Conservation (phyloP, 2,113 vertebrate genomes). For the Nothoprocta perdicaria region DNA sequence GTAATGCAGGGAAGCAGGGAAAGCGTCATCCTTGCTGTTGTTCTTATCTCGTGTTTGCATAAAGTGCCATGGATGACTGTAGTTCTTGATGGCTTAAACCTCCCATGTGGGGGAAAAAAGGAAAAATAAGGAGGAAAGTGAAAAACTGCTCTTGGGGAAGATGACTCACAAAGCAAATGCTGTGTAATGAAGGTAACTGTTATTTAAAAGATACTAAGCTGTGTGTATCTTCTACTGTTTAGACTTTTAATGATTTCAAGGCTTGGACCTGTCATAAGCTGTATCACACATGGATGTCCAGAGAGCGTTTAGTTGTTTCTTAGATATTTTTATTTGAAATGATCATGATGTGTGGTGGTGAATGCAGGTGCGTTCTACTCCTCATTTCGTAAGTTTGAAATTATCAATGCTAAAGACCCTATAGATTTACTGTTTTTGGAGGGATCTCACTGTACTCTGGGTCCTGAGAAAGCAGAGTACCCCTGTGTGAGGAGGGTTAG, state of each 20-base stretch:
- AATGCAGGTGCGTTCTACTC: conserved; percentile 33
- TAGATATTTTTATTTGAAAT: not conserved
- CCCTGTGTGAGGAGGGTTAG: not conserved
- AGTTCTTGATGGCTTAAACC: not conserved
- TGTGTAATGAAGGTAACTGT: rapidly evolving
- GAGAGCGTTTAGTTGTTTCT: not conserved
- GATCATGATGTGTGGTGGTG: not conserved
- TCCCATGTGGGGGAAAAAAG: not conserved
- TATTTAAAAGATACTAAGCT: not conserved
- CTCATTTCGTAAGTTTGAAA: conserved; percentile 24
- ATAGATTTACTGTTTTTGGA: conserved; percentile 45
- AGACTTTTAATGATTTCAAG: not conserved
- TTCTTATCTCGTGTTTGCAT: not conserved
- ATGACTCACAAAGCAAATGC: not conserved
- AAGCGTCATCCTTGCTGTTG: not conserved
- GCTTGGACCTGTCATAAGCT: conserved; percentile 20
- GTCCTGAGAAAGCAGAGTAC: conserved; percentile 33
- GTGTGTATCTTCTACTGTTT: not conserved
- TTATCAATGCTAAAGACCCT: not conserved
- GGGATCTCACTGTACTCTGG: not conserved
- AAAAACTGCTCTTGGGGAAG: not conserved
- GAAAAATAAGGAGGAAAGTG: not conserved
- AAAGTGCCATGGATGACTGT: not conserved
- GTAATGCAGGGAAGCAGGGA: not conserved
- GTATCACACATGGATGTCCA: not conserved